phyloP scores from a whole-genome alignment of 53 echinoderm and acorn worm genomes.

The Patiria pectinifera region DNA sequence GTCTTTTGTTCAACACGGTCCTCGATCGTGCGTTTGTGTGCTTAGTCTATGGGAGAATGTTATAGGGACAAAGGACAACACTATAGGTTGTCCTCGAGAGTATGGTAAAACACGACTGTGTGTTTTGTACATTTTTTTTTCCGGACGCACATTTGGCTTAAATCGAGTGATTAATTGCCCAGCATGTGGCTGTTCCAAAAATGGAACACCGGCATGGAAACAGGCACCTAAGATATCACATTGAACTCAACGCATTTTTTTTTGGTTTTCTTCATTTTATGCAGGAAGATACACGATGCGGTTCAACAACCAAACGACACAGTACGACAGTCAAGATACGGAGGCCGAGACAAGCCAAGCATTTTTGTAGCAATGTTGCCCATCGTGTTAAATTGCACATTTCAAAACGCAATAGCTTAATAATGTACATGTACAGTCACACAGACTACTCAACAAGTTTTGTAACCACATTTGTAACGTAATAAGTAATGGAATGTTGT shows the following conservation, averaged over 20 bases:
- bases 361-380: conserved; percentile 64
- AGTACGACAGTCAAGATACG: conserved; percentile 83
- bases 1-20: too few species aligned
- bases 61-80: too few species aligned
- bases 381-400: background rate
- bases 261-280: background rate
- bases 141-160: too few species aligned
- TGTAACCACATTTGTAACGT: background rate
- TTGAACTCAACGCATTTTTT: background rate
- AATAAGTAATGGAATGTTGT: background rate
- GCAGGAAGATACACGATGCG: conserved; percentile 67
- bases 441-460: background rate
- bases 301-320: conserved; percentile 70
- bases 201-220: background rate
- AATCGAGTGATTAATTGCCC: too few species aligned
- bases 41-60: too few species aligned
- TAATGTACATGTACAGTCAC: background rate
- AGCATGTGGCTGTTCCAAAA: background rate
- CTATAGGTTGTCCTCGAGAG: too few species aligned
- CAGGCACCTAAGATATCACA: background rate
- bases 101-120: too few species aligned
- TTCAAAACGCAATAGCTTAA: conserved; percentile 38
- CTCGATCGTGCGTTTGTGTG: too few species aligned
- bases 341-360: conserved; percentile 92
- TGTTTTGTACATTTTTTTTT: too few species aligned